Evolutionary conservation across 2,797 vertebrate genomes (phyloP), one percentile per base, ranked within the genome.

Genomic region (Darevskia mixta): DNA sequence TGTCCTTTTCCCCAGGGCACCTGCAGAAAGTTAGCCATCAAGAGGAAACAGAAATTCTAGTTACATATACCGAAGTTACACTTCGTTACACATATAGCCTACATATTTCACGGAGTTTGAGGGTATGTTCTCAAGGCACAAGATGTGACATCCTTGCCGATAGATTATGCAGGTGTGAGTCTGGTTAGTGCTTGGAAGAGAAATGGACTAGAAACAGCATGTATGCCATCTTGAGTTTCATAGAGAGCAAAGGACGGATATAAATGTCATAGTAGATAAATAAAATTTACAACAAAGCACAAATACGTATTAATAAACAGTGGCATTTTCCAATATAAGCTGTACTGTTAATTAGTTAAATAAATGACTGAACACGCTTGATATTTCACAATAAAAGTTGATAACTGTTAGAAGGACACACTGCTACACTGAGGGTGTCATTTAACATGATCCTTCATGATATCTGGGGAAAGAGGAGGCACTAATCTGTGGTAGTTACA

Each of bases 1-100:
- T n/a, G 99, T 99, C 90, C 98, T 97, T 95, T 99, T 99, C 25
- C 99, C 99, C 86, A 99, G 96, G 91, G 97, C 98, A 95, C 99
- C 99, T 99, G 90, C 23, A 92, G 85, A 80, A 92, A 92, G 84
- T 81, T 80, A 91, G 92, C 81, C 9, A 73, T 8, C 78, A 83
- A 55, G 87, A 88, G 0, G 0, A 13, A 87, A 20, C 11, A 69
- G 20, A 38, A 83, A 91, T 23, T 2, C 3, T 13, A 90, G 0
- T 75, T 3, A 78, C 0, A 15, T 88, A 7, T 69, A 67, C 32
- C 58, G 5, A 76, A 81, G 2, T 5, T 38, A 29, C 15, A 35
- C 35, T 35, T 35, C 35, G 35, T 35, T 35, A 35, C 35, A 35
- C 35, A 35, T 35, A 35, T 35, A 35, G 35, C 35, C 35, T 35